Conservation (phyloP, 2,113 vertebrate genomes). For the Centropus bengalensis region DNA sequence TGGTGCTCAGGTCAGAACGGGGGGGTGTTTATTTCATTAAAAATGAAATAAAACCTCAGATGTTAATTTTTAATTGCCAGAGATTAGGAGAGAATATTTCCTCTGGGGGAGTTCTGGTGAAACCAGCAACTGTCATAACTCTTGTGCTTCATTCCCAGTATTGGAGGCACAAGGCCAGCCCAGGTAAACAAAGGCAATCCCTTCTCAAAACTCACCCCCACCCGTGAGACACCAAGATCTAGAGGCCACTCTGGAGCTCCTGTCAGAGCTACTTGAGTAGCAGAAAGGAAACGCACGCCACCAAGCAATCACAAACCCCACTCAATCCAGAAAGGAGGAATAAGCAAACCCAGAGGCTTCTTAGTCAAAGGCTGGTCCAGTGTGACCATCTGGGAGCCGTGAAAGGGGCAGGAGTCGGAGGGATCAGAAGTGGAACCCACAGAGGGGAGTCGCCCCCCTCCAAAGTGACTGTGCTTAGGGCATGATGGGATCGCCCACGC, state of each 20-base stretch:
- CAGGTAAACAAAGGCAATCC: neutral
- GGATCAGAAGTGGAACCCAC: neutral
- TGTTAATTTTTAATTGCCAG: neutral
- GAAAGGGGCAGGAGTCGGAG: rapidly evolving
- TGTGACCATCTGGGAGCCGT: neutral
- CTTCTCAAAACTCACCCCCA: neutral
- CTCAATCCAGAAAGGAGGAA: neutral
- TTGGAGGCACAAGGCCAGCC: neutral
- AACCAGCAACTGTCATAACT: neutral
- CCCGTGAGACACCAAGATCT: neutral
- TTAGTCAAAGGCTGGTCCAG: neutral
- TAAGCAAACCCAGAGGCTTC: neutral
- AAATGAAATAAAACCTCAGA: neutral
- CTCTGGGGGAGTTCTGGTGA: neutral
- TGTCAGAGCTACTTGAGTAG: neutral
- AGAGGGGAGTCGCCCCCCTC: rapidly evolving
- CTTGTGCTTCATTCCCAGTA: neutral
- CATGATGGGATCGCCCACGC: neutral
- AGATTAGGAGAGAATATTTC: neutral
- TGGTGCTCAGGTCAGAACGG: constrained; percentile 52
- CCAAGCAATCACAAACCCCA: neutral
- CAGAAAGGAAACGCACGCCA: neutral
- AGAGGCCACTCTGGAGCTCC: neutral
- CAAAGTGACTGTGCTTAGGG: neutral
- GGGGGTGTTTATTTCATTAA: constrained; percentile 50